These are phyloP conservation scores for Bombus waltoni DNA, from an alignment of 1,140 invertebrate genomes.

Conservation along the genomic window DNA sequence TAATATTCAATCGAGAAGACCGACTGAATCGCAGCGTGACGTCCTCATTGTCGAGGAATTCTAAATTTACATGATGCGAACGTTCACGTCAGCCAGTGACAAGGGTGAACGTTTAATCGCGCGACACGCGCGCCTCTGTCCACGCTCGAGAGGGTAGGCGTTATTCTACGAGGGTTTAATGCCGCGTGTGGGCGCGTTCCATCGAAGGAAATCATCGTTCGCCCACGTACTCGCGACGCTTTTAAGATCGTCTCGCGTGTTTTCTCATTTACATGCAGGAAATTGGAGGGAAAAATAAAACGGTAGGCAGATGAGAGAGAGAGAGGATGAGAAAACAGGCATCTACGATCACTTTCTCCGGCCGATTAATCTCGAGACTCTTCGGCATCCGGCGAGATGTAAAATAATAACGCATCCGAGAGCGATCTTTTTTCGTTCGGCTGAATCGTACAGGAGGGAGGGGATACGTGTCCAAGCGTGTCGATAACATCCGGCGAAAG, in stretches of 20 bases:
- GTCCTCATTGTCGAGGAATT: constrained; percentile 5
- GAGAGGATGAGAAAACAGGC: background rate
- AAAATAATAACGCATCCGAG: constrained; percentile 21
- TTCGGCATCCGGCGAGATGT: background rate
- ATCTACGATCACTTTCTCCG: constrained; percentile 7
- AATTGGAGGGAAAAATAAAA: background rate
- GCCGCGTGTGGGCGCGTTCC: background rate
- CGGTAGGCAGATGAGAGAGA: too few species aligned
- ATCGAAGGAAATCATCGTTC: background rate
- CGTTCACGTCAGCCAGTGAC: constrained; percentile 2
- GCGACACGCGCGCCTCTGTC: background rate
- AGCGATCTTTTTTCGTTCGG: background rate
- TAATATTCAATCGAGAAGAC: constrained; percentile 24
- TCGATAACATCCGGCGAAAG: constrained; percentile 29
- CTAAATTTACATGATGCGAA: constrained; percentile 23
- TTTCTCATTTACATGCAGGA: too few species aligned
- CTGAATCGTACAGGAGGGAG: background rate
- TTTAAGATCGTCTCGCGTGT: background rate
- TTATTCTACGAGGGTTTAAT: background rate
- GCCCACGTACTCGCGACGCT: background rate
- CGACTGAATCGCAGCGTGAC: constrained; percentile 15
- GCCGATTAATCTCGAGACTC: background rate
- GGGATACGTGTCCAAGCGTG: constrained; percentile 3
- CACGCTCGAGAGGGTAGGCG: constrained; percentile 18
- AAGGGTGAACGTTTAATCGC: constrained; percentile 37